Percentiles rank a stretch among this genome's conserved stretches.
Evolutionary conservation across 2,113 vertebrate species (phyloP).

Genomic region (Scartelaos histophorus): DNA sequence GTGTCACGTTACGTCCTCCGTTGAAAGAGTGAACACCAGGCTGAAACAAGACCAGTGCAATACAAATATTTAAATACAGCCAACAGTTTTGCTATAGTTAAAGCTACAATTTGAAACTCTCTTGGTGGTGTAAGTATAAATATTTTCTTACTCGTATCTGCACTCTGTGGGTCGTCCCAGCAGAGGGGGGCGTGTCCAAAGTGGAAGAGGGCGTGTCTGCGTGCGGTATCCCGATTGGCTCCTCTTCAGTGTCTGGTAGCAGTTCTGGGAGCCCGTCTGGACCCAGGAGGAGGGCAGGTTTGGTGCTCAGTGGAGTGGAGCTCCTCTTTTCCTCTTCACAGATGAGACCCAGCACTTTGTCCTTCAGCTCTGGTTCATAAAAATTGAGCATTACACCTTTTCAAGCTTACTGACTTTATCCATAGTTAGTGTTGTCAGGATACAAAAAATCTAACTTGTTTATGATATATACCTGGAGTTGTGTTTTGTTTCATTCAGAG

Average conservation of each 20-base stretch:
- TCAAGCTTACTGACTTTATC: neutral
- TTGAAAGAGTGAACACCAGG: slow-evolving; percentile 29
- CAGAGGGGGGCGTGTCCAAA: slow-evolving; percentile 15
- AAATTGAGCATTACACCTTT: neutral
- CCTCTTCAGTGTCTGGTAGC: slow-evolving; percentile 22
- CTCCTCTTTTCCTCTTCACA: slow-evolving; percentile 71
- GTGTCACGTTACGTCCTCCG: neutral
- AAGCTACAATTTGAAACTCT: too few relatives aligned
- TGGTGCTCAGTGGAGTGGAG: slow-evolving; percentile 49
- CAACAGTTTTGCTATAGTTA: too few relatives aligned
- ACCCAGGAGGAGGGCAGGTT: slow-evolving; percentile 42
- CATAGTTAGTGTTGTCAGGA: neutral
- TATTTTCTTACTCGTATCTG: slow-evolving; percentile 48
- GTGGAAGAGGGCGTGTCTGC: slow-evolving; percentile 38
- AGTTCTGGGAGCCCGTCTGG: slow-evolving; percentile 37
- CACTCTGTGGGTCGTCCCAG: slow-evolving; percentile 44
- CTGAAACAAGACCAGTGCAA: too few relatives aligned
- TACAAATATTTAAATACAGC: too few relatives aligned
- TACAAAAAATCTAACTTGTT: too few relatives aligned
- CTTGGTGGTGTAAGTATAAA: too few relatives aligned
- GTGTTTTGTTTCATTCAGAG: too few relatives aligned
- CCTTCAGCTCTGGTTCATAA: slow-evolving; percentile 75
- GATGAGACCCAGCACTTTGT: slow-evolving; percentile 77
- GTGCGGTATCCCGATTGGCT: slow-evolving; percentile 33
- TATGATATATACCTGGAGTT: too few relatives aligned